phyloP scores from a whole-genome alignment of 2,888 invertebrate species.

The Anaspis maculata region DNA sequence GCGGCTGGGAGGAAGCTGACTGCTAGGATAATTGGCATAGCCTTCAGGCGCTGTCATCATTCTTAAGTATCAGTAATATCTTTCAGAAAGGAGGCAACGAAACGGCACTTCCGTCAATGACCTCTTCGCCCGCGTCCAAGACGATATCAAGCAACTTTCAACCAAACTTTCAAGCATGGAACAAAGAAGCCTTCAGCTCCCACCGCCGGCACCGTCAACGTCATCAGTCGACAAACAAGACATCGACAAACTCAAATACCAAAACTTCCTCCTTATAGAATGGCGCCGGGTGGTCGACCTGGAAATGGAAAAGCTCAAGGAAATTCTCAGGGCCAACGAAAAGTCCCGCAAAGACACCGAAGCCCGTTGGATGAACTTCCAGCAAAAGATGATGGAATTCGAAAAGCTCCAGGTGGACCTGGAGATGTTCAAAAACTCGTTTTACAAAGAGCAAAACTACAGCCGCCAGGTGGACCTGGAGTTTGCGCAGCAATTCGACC shows the following conservation, averaged over 20 bases:
- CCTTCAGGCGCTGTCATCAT: too few species aligned
- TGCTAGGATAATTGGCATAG: too few species aligned
- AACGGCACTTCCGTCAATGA: too few species aligned
- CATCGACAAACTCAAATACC: conserved; percentile 29
- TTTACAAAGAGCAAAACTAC: conserved; percentile 30
- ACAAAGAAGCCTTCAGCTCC: conserved; percentile 3
- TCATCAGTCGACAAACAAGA: too few species aligned
- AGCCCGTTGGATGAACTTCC: conserved; percentile 18
- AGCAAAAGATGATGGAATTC: conserved; percentile 23
- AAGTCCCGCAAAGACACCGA: conserved; percentile 22
- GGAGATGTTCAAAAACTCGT: conserved; percentile 24
- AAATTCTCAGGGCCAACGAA: conserved; percentile 20
- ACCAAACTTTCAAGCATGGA: conserved; percentile 20
- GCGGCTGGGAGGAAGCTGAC: too few species aligned
- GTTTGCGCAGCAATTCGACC: conserved; percentile 24
- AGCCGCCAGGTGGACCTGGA: conserved; percentile 25
- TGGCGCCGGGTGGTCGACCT: conserved; percentile 47
- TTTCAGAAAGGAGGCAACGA: too few species aligned
- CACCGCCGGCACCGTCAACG: too few species aligned
- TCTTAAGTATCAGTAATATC: too few species aligned
- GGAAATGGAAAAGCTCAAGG: conserved; percentile 45
- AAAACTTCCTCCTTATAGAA: conserved; percentile 44
- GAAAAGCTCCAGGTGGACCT: conserved; percentile 28
- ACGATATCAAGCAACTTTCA: conserved; percentile 20
- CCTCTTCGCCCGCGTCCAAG: conserved; percentile 8